Evolutionary conservation across 2,888 invertebrate species (phyloP).

Genomic region (Eupithecia dodoneata): DNA sequence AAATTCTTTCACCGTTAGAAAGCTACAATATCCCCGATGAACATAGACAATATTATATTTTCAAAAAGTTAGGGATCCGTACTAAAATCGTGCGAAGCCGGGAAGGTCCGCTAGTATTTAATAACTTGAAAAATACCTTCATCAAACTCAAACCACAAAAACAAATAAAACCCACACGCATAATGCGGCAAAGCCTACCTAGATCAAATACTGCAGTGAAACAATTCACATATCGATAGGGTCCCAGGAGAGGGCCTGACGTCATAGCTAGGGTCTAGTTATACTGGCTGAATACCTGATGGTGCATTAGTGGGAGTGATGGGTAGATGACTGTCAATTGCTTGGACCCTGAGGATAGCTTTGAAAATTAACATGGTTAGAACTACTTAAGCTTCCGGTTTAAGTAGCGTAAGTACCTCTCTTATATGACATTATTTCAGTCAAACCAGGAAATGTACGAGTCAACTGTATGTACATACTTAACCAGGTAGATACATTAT

Average conservation of each 20-base stretch:
- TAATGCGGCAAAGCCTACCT: constrained; percentile 17
- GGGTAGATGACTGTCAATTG: not conserved
- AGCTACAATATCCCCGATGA: no score
- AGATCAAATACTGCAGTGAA: constrained; percentile 23
- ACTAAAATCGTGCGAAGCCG: no score
- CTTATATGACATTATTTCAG: no score
- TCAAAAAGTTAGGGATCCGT: no score
- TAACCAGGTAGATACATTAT: no score
- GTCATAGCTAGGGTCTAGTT: constrained; percentile 11
- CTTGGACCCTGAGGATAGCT: not conserved
- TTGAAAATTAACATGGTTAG: not conserved
- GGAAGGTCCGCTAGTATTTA: no score
- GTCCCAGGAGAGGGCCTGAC: constrained; percentile 7
- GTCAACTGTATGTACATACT: no score
- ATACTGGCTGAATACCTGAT: not conserved
- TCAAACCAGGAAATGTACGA: no score
- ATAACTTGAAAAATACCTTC: not conserved
- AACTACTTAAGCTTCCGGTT: not conserved
- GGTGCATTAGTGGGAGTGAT: not conserved
- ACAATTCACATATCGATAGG: constrained; percentile 20
- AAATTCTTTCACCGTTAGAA: no score
- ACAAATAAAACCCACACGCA: not conserved
- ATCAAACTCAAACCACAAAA: not conserved
- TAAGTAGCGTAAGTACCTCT: no score
- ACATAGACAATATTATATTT: no score